A percentile compares a stretch with the other conserved stretches of the same genome.
Conservation (phyloP, 2,888 invertebrate genomes). For the Eulithis testata region DNA sequence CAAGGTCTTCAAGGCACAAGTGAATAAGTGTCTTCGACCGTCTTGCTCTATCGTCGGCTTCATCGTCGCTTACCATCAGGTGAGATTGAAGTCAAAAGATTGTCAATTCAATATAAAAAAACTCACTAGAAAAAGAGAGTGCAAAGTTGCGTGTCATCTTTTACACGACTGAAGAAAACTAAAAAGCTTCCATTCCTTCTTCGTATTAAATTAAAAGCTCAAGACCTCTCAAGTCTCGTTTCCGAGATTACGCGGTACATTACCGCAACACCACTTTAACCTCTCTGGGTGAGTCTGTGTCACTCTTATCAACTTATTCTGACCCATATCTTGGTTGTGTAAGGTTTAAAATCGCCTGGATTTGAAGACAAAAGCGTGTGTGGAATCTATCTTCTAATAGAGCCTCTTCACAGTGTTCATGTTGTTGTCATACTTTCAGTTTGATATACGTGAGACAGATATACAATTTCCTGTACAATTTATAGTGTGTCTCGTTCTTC, state of each 20-base stretch:
- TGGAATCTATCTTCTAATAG: not conserved
- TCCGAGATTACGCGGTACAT: conserved; percentile 25
- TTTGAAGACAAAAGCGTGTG: not conserved
- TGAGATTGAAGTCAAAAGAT: too few species aligned
- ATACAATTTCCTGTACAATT: not conserved
- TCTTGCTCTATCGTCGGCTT: too few species aligned
- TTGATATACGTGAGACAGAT: not conserved
- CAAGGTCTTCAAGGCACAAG: too few species aligned
- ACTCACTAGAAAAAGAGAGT: too few species aligned
- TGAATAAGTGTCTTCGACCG: too few species aligned
- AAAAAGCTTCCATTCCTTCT: conserved; percentile 1
- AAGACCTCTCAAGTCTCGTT: conserved; percentile 18
- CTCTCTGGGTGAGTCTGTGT: conserved; percentile 1
- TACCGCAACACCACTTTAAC: conserved; percentile 22
- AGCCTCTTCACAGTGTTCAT: not conserved
- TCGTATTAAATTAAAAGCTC: conserved; percentile 11
- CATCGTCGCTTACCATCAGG: too few species aligned
- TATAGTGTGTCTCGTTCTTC: not conserved
- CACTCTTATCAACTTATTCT: conserved; percentile 3
- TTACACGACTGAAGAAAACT: not conserved
- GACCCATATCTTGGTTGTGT: not conserved
- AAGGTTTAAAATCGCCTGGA: conserved; percentile 4
- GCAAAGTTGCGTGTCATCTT: too few species aligned
- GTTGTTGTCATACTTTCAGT: too few species aligned
- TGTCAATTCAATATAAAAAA: too few species aligned